Evolutionary conservation across 2,797 vertebrate species (phyloP).

Genomic region (Microcaecilia unicolor): DNA sequence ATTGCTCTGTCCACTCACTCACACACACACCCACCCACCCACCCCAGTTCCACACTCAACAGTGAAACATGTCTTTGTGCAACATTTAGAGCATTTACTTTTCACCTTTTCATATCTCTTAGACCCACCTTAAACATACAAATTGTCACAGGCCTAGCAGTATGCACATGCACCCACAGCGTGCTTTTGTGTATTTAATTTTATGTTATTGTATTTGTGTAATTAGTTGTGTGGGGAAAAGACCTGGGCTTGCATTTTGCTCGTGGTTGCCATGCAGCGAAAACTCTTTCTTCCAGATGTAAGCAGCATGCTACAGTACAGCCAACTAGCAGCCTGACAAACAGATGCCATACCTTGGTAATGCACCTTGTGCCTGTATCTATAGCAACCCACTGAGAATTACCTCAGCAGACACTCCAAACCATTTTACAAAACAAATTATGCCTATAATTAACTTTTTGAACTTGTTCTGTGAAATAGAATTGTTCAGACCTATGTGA

Average conservation of each 20-base stretch:
- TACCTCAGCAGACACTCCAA: constrained; percentile 34
- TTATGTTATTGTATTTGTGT: too few relatives aligned
- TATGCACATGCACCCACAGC: too few relatives aligned
- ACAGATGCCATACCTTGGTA: constrained; percentile 23
- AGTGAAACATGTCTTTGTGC: too few relatives aligned
- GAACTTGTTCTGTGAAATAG: constrained; percentile 23
- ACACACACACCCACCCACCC: too few relatives aligned
- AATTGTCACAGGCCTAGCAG: too few relatives aligned
- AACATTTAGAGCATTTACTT: too few relatives aligned
- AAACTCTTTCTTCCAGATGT: constrained; percentile 15
- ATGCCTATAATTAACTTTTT: constrained; percentile 37
- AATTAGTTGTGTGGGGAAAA: too few relatives aligned
- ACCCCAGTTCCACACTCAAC: too few relatives aligned
- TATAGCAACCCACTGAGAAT: constrained; percentile 33
- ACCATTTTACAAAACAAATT: constrained; percentile 35
- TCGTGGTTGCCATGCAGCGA: neutral
- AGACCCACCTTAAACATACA: too few relatives aligned
- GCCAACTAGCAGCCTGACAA: constrained; percentile 17
- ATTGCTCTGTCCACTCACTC: too few relatives aligned
- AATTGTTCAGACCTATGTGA: constrained; percentile 18
- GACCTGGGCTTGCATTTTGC: neutral
- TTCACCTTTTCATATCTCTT: too few relatives aligned
- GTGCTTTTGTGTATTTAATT: too few relatives aligned
- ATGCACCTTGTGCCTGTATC: constrained; percentile 29
- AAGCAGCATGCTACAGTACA: constrained; percentile 3